Conservation (phyloP, 1,140 invertebrate genomes). For the Epicauta chinensis region DNA sequence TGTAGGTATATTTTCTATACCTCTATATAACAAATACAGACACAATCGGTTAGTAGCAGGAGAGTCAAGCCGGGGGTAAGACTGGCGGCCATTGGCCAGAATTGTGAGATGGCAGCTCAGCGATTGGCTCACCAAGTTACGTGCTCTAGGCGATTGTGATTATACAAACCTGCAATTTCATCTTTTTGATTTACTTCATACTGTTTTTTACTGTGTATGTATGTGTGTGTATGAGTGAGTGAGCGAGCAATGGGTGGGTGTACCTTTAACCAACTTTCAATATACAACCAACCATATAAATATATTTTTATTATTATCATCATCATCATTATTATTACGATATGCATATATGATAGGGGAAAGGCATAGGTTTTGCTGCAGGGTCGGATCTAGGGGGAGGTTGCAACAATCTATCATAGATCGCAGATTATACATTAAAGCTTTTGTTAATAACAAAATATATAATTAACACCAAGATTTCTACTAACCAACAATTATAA, state of each 20-base stretch:
- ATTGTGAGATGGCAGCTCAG: constrained; percentile 25
- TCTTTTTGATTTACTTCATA: constrained; percentile 38
- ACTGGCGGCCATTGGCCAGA: constrained; percentile 39
- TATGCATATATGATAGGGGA: constrained; percentile 23
- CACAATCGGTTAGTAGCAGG: not conserved
- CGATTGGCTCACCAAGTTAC: constrained; percentile 38
- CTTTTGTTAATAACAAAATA: not conserved
- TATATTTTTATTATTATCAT: no score
- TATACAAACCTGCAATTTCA: constrained; percentile 39
- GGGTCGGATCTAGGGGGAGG: constrained; percentile 24
- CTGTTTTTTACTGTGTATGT: constrained; percentile 26
- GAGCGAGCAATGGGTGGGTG: not conserved
- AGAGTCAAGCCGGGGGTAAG: constrained; percentile 32
- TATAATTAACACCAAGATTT: constrained; percentile 15
- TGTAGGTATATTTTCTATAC: not conserved
- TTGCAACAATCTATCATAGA: constrained; percentile 16
- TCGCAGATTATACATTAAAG: not conserved
- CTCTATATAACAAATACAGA: not conserved
- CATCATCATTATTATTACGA: not conserved
- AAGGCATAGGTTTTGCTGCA: constrained; percentile 24
- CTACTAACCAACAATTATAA: constrained; percentile 17
- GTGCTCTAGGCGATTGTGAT: constrained; percentile 35
- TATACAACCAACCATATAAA: no score
- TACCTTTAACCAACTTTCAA: not conserved
- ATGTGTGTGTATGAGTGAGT: constrained; percentile 9